Percentiles rank a stretch among this genome's conserved stretches.
Evolutionary conservation across 2,113 vertebrate genomes (phyloP).

Genomic region (Plecturocebus donacophilus): DNA sequence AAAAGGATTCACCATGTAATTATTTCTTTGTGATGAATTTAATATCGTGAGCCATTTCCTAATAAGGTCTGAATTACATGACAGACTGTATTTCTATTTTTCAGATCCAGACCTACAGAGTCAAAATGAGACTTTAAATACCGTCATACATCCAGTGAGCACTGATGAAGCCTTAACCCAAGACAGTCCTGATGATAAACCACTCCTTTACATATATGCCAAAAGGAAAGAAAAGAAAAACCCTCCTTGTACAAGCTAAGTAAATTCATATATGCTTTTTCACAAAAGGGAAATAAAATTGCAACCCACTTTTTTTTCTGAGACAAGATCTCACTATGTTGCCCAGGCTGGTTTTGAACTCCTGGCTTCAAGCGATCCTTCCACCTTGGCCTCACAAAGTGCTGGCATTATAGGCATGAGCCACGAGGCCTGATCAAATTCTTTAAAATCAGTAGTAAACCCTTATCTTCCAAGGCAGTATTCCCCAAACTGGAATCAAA

Average conservation of each 20-base stretch:
- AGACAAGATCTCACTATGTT: not conserved
- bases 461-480: not conserved
- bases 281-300: not conserved
- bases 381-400: not conserved
- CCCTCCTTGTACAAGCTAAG: not conserved
- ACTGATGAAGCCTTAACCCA: not conserved
- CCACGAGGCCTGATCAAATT: not conserved
- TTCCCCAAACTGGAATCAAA: not conserved
- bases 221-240: not conserved
- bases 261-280: not conserved
- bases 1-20: not conserved
- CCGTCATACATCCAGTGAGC: not conserved
- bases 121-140: not conserved
- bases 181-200: not conserved
- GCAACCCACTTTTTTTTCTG: too few species aligned
- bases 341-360: not conserved
- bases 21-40: conserved; percentile 27
- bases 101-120: not conserved
- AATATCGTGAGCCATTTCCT: not conserved
- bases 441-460: not conserved
- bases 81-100: not conserved
- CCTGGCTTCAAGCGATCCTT: not conserved
- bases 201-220: not conserved
- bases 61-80: not conserved
- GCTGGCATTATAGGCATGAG: not conserved